These are phyloP conservation scores for Ectemnius continuus DNA, from an alignment of 2,888 invertebrate genomes.

Conservation along the genomic window DNA sequence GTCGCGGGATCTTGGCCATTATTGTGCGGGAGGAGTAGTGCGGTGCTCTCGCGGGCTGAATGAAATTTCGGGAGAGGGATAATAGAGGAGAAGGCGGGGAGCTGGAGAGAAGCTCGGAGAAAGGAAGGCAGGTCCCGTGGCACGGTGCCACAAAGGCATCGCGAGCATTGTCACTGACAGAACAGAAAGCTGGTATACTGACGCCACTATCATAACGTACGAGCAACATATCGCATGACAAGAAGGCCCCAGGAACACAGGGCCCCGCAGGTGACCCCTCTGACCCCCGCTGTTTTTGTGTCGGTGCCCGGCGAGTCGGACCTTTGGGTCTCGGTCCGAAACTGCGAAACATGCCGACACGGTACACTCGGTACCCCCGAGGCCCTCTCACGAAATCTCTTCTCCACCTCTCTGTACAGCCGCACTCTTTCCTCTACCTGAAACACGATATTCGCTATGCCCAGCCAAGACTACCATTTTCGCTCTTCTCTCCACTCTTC, in stretches of 20 bases:
- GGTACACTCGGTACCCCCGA: conserved; percentile 46
- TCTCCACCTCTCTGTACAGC: conserved; percentile 15
- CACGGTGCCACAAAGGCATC: conserved; percentile 52
- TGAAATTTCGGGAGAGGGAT: conserved; percentile 8
- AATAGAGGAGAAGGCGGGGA: conserved; percentile 1
- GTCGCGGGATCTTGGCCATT: conserved; percentile 18
- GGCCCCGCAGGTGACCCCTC: conserved; percentile 68
- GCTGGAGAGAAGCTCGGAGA: not conserved
- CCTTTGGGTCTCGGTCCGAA: conserved; percentile 60
- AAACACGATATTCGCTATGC: conserved; percentile 59
- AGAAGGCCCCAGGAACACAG: conserved; percentile 63
- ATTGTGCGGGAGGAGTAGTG: conserved; percentile 10
- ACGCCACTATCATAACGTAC: conserved; percentile 69
- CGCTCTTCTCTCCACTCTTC: not conserved
- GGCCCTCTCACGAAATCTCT: conserved; percentile 57
- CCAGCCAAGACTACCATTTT: conserved; percentile 41
- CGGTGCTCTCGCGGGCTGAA: conserved; percentile 18
- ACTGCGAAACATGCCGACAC: conserved; percentile 66
- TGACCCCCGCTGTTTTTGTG: conserved; percentile 71
- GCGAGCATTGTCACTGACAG: conserved; percentile 63
- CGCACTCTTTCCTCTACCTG: conserved; percentile 45
- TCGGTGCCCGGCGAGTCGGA: conserved; percentile 63
- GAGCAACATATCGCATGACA: conserved; percentile 75
- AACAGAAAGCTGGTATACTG: conserved; percentile 60
- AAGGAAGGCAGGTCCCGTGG: conserved; percentile 34